A percentile compares a stretch with the other conserved stretches of the same genome.
phyloP scores from a whole-genome alignment of 2,113 vertebrate species.

The Cheilinus undulatus region DNA sequence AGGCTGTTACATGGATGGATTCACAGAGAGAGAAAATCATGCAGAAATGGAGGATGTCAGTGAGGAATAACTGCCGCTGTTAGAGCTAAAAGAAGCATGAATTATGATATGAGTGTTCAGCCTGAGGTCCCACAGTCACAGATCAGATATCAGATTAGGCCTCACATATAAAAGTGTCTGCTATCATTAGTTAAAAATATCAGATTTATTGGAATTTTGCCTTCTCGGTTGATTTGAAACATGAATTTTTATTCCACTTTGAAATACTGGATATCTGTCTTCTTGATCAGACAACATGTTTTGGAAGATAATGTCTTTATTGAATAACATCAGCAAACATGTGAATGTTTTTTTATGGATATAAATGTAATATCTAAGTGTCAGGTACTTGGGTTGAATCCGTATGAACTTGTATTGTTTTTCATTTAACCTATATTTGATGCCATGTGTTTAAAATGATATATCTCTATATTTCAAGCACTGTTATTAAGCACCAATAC shows the following conservation, averaged over 20 bases:
- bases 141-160: conserved; percentile 28
- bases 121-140: conserved; percentile 19
- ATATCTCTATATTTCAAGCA: no score
- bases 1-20: conserved; percentile 47
- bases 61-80: conserved; percentile 22
- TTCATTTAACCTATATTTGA: no score
- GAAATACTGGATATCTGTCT: not conserved
- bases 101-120: conserved; percentile 33
- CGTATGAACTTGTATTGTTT: no score
- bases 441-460: no score
- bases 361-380: no score
- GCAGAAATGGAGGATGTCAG: conserved; percentile 13
- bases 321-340: no score
- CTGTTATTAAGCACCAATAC: no score
- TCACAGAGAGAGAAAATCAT: conserved; percentile 39
- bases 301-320: not conserved
- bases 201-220: not conserved
- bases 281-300: not conserved
- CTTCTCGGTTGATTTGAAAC: not conserved
- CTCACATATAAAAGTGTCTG: conserved; percentile 38
- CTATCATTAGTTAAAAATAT: conserved; percentile 25
- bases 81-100: conserved; percentile 22
- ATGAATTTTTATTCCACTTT: not conserved
- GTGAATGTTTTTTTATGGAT: no score
- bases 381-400: no score